Base-by-base conservation (phyloP, 2,113 vertebrate genomes). In the Eolophus roseicapilla region DNA sequence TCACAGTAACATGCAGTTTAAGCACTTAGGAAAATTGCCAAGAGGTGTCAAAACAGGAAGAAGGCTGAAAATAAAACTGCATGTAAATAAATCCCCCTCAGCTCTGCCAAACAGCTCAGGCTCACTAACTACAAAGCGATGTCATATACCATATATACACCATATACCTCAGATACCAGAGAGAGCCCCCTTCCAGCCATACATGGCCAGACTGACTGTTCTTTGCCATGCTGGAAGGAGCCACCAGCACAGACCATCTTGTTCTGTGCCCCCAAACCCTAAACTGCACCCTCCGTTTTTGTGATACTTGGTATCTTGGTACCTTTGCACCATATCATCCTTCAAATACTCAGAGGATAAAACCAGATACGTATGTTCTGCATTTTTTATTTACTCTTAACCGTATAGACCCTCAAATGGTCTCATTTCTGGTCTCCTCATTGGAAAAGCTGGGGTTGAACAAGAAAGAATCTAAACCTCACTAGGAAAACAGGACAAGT, bases 31-130 rank as follows among this genome's bases (percentile, higher is more conserved):
- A 83, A 88, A 93, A 96, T 83, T 94, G 94, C 94, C 96, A 97
- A 68, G 87, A 95, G 94, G 93, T 96, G 95, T 96, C 96, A 96
- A 97, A 97, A 97, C 74, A 94, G 73, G 75, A 92, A 92, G 53
- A 20, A 95, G 76, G 6, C 59, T 86, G 92, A 64, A 94, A 95
- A 94, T 86, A 93, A 93, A 68, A 90, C 39, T 50, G 57, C 85
- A 82, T 5, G 39, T 79, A 92, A 95, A 92, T 92, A 96, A 96
- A 93, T 67, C 85, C 76, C 67, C 52, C 71, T 69, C 44, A 85
- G 57, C 49, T 63, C 93, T 84, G 64, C 47, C 78, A 91, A 10
- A 28, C 41, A 25, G 9, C 70, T 69, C 53, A 1, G 46, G 44
- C 55, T 95, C 70, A 14, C 52, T 10, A 9, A 52, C 27, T 35